Evolutionary conservation across 2,113 vertebrate genomes (phyloP).

Genomic region (Smithornis capensis): DNA sequence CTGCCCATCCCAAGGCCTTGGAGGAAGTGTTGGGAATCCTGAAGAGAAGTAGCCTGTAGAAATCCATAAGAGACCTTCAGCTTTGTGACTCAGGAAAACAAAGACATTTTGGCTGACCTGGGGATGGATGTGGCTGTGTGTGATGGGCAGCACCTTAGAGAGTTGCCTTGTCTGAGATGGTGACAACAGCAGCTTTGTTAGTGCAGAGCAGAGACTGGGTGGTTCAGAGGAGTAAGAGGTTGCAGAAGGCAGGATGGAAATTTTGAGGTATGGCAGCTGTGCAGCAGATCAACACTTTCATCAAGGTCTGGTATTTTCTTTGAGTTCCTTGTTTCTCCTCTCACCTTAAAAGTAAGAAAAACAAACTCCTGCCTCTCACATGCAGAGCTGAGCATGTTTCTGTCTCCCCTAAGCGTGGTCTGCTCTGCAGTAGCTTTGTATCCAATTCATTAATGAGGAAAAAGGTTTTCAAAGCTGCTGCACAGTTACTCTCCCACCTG

Average conservation of each 20-base stretch:
- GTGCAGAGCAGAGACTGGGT: neutral
- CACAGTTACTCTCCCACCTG: neutral
- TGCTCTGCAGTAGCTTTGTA: neutral
- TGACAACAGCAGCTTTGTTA: neutral
- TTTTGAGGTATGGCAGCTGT: neutral
- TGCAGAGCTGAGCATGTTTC: neutral
- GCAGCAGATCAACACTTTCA: neutral
- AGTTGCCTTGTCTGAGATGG: neutral
- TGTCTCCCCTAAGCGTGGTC: neutral
- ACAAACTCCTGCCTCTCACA: neutral
- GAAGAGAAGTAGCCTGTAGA: neutral
- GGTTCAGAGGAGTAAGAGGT: neutral
- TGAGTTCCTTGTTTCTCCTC: neutral
- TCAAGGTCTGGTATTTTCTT: neutral
- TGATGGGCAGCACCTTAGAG: neutral
- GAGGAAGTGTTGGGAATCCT: neutral
- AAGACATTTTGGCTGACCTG: neutral
- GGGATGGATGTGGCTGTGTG: neutral
- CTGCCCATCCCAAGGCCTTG: neutral
- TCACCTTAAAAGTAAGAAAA: neutral
- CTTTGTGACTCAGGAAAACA: neutral
- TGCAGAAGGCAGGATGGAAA: neutral
- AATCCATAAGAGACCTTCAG: neutral
- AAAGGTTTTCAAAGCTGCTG: neutral
- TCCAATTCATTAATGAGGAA: neutral